Conservation (phyloP, 1,140 invertebrate genomes). For the Drosophila murphyi region DNA sequence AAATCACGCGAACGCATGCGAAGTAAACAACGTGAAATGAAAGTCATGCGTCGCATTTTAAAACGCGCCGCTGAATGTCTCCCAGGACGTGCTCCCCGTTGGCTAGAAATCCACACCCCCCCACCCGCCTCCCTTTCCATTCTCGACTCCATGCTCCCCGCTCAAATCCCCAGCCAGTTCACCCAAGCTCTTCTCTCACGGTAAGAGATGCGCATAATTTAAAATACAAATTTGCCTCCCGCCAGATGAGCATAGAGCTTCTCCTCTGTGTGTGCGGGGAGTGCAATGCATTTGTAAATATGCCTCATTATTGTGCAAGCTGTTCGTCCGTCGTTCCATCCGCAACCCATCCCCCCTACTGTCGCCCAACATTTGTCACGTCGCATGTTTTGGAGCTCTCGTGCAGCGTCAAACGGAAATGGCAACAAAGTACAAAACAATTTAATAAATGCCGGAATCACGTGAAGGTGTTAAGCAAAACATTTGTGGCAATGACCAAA, state of each 20-base stretch:
- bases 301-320: conserved; percentile 71
- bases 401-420: conserved; percentile 73
- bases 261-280: not conserved
- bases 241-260: conserved; percentile 1
- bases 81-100: conserved; percentile 51
- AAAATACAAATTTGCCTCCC: conserved; percentile 72
- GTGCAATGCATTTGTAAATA: conserved; percentile 69
- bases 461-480: conserved; percentile 82
- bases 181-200: too few species aligned
- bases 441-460: conserved; percentile 83
- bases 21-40: conserved; percentile 81
- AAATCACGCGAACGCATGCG: conserved; percentile 78
- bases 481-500: conserved; percentile 59
- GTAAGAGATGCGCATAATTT: conserved; percentile 74
- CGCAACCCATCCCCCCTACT: too few species aligned
- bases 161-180: too few species aligned
- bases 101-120: not conserved
- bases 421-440: conserved; percentile 81
- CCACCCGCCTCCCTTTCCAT: not conserved
- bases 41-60: conserved; percentile 81
- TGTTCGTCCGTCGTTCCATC: not conserved
- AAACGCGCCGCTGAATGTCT: conserved; percentile 56
- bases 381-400: conserved; percentile 71
- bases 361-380: conserved; percentile 67
- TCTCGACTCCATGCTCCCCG: not conserved